Evolutionary conservation across 2,797 vertebrate species (phyloP), one percentile per base, ranked within the genome.

Genomic region (Sebastes hopkinsi): DNA sequence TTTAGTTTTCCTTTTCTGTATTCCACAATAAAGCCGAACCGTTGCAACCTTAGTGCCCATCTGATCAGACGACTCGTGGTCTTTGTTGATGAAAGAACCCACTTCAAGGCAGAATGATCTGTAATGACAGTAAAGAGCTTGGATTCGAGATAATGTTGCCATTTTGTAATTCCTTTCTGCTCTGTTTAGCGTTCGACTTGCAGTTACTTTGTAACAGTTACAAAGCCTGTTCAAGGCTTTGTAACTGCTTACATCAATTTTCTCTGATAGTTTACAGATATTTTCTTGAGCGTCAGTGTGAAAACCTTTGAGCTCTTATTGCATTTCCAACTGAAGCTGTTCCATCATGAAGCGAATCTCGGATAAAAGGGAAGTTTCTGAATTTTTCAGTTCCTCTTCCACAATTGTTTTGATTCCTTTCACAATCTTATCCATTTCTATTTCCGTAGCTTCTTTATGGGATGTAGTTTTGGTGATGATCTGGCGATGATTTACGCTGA

Each of bases 71-170:
- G 4, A 9, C 30, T 36, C 2, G 34, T 77, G 1, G 29, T 59
- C 52, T 82, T 82, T 9, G 52, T 72, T 8, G 79, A 67, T 1
- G 64, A 65, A 2, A 82, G 68, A 29, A 82, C 75, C 75, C 75
- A 85, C 6, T 66, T 25, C 8, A 82, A 62, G 18, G 71, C 46
- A 42, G 75, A 62, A 34, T 76, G 67, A 29, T 86, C 27, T 0
- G 59, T 86, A 11, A 79, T 66, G 14, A 82, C 72, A 10, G 75
- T 13, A 38, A 38, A 38, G 36, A 38, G 36, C 36, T 38, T 38
- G 36, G 12, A 38, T 38, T 38, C 12, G 36, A 38, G 36, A 38
- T 38, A 38, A 36, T 36, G 12, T 36, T 36, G 36, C 36, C 36
- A 38, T 38, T 38, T 38, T 38, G 12, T 67, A 38, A 34, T 70